Conservation (phyloP, 2,113 vertebrate species). For the Calyptommatus sinebrachiatus region DNA sequence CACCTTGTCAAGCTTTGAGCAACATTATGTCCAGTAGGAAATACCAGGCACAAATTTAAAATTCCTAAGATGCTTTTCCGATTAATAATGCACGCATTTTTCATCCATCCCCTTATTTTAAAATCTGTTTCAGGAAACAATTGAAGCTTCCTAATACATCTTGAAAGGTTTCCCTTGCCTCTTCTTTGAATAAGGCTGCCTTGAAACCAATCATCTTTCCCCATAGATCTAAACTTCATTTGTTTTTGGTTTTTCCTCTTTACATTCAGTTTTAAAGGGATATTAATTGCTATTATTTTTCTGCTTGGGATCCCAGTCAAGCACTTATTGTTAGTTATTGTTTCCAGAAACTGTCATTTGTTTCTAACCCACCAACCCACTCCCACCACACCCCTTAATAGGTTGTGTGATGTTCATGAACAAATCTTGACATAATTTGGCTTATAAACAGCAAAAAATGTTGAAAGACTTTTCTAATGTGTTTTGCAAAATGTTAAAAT, state of each 20-base stretch:
- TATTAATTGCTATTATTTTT: slow-evolving; percentile 43
- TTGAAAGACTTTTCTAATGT: slow-evolving; percentile 54
- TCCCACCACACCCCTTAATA: not conserved
- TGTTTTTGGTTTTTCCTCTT: slow-evolving; percentile 47
- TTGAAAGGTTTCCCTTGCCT: slow-evolving; percentile 42
- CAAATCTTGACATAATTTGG: slow-evolving; percentile 44
- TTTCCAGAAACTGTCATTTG: slow-evolving; percentile 56
- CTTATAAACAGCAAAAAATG: too few species aligned
- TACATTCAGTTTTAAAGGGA: slow-evolving; percentile 27
- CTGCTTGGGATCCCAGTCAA: slow-evolving; percentile 57
- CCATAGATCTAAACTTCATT: slow-evolving; percentile 49
- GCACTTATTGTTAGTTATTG: slow-evolving; percentile 43
- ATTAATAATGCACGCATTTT: slow-evolving; percentile 68
- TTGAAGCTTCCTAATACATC: slow-evolving; percentile 54
- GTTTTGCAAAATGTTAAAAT: slow-evolving; percentile 52
- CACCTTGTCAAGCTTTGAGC: slow-evolving; percentile 60
- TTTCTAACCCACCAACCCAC: slow-evolving; percentile 25
- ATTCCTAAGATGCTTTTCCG: slow-evolving; percentile 44
- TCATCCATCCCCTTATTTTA: slow-evolving; percentile 43
- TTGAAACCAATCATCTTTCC: slow-evolving; percentile 52
- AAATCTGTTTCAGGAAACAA: slow-evolving; percentile 64
- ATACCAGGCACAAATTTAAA: slow-evolving; percentile 62
- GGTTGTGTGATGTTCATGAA: slow-evolving; percentile 35
- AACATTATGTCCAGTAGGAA: slow-evolving; percentile 50
- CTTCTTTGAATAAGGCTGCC: slow-evolving; percentile 64